Percentiles rank a stretch among this genome's conserved stretches.
These are phyloP conservation scores for Priapulus caudatus DNA, from an alignment of 2,888 invertebrate genomes.

Conservation along the genomic window DNA sequence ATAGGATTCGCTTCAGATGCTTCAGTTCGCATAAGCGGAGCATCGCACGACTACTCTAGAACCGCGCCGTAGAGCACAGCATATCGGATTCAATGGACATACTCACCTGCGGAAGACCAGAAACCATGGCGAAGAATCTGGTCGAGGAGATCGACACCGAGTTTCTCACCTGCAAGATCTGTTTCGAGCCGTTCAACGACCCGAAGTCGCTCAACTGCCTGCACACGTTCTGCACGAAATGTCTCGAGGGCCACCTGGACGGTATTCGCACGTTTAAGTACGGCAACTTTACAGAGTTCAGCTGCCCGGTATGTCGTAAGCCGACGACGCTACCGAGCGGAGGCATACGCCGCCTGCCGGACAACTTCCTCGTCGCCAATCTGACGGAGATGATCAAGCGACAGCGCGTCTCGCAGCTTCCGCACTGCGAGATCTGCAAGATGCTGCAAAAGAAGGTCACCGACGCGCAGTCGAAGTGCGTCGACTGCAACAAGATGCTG, in stretches of 20 bases:
- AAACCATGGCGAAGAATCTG: conserved; percentile 27
- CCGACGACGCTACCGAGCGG: conserved; percentile 36
- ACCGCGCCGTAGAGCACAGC: too few relatives aligned
- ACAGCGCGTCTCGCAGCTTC: conserved; percentile 19
- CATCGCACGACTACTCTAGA: too few relatives aligned
- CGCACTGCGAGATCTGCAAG: conserved; percentile 32
- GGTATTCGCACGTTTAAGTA: conserved; percentile 26
- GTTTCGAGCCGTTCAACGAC: conserved; percentile 32
- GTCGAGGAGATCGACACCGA: conserved; percentile 37
- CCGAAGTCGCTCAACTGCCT: conserved; percentile 37
- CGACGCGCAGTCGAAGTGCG: conserved; percentile 34
- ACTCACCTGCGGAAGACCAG: too few relatives aligned
- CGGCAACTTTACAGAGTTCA: conserved; percentile 30
- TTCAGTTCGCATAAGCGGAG: too few relatives aligned
- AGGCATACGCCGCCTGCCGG: conserved; percentile 33
- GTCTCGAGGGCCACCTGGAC: conserved; percentile 35
- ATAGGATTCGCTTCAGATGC: too few relatives aligned
- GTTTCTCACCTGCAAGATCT: conserved; percentile 37
- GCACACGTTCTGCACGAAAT: conserved; percentile 36
- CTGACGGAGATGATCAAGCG: conserved; percentile 32
- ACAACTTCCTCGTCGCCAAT: conserved; percentile 36
- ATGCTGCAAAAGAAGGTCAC: conserved; percentile 24
- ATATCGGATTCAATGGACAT: too few relatives aligned
- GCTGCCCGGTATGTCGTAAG: conserved; percentile 36
- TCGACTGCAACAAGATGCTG: conserved; percentile 36